These are phyloP conservation scores for Olivierus martensii DNA, from an alignment of 1,140 invertebrate species.

Conservation along the genomic window DNA sequence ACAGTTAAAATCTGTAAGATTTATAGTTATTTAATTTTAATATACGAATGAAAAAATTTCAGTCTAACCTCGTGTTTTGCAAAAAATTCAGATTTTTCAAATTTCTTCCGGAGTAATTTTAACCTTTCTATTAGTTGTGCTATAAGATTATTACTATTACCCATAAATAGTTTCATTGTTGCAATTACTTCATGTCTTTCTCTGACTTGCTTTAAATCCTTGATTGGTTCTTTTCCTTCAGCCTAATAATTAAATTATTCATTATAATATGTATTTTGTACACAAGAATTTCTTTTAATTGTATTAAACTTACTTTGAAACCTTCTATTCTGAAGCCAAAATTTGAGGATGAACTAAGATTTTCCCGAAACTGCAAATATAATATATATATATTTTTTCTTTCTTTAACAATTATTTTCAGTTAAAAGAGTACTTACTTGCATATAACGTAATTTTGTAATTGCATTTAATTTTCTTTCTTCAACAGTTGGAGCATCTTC, in stretches of 20 bases:
- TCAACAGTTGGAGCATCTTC: conserved; percentile 65
- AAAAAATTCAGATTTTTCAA: conserved; percentile 79
- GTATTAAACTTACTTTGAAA: conserved; percentile 56
- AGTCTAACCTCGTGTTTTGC: conserved; percentile 61
- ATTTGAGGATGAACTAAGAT: conserved; percentile 78
- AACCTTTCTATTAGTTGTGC: conserved; percentile 55
- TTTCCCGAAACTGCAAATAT: conserved; percentile 55
- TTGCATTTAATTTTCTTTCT: conserved; percentile 58
- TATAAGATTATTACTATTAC: conserved; percentile 43
- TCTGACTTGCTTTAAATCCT: conserved; percentile 49
- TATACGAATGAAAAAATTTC: too few relatives aligned
- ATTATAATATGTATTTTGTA: too few relatives aligned
- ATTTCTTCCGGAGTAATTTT: conserved; percentile 54
- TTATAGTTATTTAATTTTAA: too few relatives aligned
- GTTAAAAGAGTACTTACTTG: conserved; percentile 30
- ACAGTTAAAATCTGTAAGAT: background rate
- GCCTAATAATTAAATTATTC: conserved; percentile 22
- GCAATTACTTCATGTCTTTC: conserved; percentile 58
- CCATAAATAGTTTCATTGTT: conserved; percentile 64
- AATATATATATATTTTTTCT: background rate
- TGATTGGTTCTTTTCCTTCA: conserved; percentile 27
- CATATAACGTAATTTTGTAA: conserved; percentile 91
- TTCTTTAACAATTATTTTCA: background rate
- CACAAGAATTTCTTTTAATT: too few relatives aligned
- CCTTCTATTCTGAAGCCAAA: conserved; percentile 94